Evolutionary conservation across 2,113 vertebrate species (phyloP).

Genomic region (Sceloporus tristichus): DNA sequence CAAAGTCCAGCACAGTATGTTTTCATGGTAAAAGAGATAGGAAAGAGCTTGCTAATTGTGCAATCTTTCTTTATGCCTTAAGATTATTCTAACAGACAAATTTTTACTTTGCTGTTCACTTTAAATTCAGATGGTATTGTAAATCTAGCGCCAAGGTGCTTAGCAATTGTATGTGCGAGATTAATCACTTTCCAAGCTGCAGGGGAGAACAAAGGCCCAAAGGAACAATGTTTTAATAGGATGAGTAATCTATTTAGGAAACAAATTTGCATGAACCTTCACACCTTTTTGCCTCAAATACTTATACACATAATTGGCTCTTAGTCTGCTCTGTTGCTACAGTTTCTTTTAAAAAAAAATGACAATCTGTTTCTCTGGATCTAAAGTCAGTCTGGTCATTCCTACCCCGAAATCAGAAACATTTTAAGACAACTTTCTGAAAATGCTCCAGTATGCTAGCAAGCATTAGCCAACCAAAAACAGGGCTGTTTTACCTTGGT

Average conservation of each 20-base stretch:
- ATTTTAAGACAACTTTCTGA: not conserved
- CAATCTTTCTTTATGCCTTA: slow-evolving; percentile 20
- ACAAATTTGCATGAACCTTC: slow-evolving; percentile 43
- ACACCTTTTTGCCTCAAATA: slow-evolving; percentile 19
- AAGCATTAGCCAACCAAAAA: too few relatives aligned
- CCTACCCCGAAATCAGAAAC: not conserved
- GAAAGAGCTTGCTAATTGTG: not conserved
- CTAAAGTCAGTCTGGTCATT: not conserved
- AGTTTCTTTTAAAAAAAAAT: not conserved
- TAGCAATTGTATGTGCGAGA: slow-evolving; percentile 35
- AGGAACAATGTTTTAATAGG: slow-evolving; percentile 50
- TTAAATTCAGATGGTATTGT: slow-evolving; percentile 51
- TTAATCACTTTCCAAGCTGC: slow-evolving; percentile 34
- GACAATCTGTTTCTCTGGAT: slow-evolving; percentile 7
- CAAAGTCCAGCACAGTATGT: not conserved
- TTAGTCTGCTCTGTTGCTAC: not conserved
- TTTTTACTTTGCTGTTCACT: not conserved
- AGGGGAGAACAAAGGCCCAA: slow-evolving; percentile 35
- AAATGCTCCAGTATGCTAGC: not conserved
- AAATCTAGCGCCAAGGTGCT: slow-evolving; percentile 19
- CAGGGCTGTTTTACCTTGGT: not conserved
- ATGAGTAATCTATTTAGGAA: slow-evolving; percentile 30
- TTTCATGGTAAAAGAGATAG: not conserved
- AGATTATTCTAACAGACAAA: slow-evolving; percentile 18
- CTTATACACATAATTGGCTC: slow-evolving; percentile 15